Conservation (phyloP, 2,113 vertebrate species). For the Apodemus sylvaticus region DNA sequence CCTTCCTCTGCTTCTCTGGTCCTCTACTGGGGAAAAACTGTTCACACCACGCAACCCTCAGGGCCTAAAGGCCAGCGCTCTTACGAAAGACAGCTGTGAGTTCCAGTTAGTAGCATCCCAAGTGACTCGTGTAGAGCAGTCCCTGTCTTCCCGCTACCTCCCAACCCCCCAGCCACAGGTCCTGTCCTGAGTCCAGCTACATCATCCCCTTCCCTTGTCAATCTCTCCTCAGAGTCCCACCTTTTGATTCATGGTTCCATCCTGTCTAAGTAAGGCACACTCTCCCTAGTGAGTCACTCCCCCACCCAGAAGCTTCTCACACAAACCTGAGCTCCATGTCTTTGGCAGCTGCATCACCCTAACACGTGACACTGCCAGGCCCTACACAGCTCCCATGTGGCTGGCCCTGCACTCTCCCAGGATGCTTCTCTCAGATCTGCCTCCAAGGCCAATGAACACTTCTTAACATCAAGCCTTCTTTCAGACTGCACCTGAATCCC, state of each 20-base stretch:
- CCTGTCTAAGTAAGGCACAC: background rate
- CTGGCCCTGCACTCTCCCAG: too few species aligned
- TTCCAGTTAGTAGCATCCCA: background rate
- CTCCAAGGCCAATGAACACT: background rate
- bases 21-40: background rate
- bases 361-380: background rate
- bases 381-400: background rate
- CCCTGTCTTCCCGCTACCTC: background rate
- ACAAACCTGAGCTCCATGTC: background rate
- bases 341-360: background rate
- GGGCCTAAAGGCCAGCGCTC: background rate
- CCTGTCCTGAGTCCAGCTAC: background rate
- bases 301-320: background rate
- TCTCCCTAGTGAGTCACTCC: background rate
- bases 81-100: background rate
- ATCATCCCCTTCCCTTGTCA: background rate
- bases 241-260: background rate
- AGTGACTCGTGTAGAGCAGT: background rate
- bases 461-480: background rate
- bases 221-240: background rate
- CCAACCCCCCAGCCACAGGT: background rate
- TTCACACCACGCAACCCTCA: background rate
- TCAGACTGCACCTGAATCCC: background rate
- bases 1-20: constrained; percentile 38
- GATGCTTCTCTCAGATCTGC: background rate